These are phyloP conservation scores for Lymantria dispar DNA, from an alignment of 2,888 invertebrate genomes.

Conservation along the genomic window DNA sequence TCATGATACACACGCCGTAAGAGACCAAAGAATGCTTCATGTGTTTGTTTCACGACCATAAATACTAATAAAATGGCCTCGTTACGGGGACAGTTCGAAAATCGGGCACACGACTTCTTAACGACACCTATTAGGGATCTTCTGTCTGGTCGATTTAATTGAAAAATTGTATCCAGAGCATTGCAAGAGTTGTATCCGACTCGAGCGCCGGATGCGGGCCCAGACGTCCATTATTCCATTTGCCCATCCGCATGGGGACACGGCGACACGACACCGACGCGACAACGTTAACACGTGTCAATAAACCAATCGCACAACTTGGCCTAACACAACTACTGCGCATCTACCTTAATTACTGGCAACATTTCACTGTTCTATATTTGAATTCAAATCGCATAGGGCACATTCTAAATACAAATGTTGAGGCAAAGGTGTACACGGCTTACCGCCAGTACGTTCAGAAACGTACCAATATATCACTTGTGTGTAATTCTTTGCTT, in stretches of 20 bases:
- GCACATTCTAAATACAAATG: slow-evolving; percentile 55
- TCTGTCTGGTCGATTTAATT: slow-evolving; percentile 81
- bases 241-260: slow-evolving; percentile 80
- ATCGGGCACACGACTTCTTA: slow-evolving; percentile 82
- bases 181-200: slow-evolving; percentile 79
- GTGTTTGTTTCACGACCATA: slow-evolving; percentile 74
- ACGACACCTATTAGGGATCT: slow-evolving; percentile 82
- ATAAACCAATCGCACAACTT: slow-evolving; percentile 64
- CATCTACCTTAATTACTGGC: slow-evolving; percentile 56
- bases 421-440: slow-evolving; percentile 32
- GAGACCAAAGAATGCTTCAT: slow-evolving; percentile 53
- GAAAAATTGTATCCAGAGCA: slow-evolving; percentile 81
- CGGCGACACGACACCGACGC: slow-evolving; percentile 42
- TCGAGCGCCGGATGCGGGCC: slow-evolving; percentile 80
- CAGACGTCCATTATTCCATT: slow-evolving; percentile 82
- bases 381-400: slow-evolving; percentile 55
- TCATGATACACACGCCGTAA: slow-evolving; percentile 61
- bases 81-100: slow-evolving; percentile 79
- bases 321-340: slow-evolving; percentile 38
- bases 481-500: slow-evolving; percentile 49
- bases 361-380: slow-evolving; percentile 57
- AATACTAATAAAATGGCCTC: slow-evolving; percentile 80
- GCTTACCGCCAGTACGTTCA: slow-evolving; percentile 39
- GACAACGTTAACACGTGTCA: slow-evolving; percentile 60
- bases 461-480: slow-evolving; percentile 44